A percentile compares a stretch with the other conserved stretches of the same genome.
Evolutionary conservation across 2,888 invertebrate genomes (phyloP).

Genomic region (Campoletis raptor): DNA sequence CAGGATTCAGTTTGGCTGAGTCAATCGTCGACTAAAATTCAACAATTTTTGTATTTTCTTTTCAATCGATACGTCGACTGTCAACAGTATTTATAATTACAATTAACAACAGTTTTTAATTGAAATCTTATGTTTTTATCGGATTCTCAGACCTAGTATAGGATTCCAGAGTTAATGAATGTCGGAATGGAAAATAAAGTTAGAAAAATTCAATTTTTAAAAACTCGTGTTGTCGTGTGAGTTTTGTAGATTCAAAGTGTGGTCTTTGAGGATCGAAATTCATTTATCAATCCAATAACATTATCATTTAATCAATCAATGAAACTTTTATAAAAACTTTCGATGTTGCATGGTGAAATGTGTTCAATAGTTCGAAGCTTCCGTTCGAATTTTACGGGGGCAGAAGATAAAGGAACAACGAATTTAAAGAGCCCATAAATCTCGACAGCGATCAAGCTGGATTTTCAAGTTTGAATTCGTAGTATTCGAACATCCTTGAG

Average conservation of each 20-base stretch:
- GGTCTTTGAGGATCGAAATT: background rate
- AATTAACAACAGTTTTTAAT: background rate
- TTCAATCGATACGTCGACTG: background rate
- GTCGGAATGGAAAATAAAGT: background rate
- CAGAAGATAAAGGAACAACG: conserved; percentile 56
- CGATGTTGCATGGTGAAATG: conserved; percentile 52
- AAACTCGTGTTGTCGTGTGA: background rate
- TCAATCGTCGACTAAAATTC: background rate
- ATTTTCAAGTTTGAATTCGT: background rate
- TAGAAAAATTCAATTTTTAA: background rate
- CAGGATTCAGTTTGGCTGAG: background rate
- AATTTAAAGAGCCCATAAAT: conserved; percentile 25
- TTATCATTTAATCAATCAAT: background rate
- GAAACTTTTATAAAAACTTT: background rate
- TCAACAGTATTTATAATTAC: background rate
- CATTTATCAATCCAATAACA: background rate
- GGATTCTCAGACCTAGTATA: background rate
- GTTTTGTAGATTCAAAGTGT: background rate
- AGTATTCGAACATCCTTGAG: background rate
- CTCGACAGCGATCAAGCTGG: conserved; percentile 61
- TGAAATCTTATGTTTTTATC: too few relatives aligned
- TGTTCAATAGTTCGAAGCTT: conserved; percentile 24
- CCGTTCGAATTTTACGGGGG: conserved; percentile 54
- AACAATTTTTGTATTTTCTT: background rate
- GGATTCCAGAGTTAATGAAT: background rate